Conservation (phyloP, 2,797 vertebrate species). For the Momotus momota region DNA sequence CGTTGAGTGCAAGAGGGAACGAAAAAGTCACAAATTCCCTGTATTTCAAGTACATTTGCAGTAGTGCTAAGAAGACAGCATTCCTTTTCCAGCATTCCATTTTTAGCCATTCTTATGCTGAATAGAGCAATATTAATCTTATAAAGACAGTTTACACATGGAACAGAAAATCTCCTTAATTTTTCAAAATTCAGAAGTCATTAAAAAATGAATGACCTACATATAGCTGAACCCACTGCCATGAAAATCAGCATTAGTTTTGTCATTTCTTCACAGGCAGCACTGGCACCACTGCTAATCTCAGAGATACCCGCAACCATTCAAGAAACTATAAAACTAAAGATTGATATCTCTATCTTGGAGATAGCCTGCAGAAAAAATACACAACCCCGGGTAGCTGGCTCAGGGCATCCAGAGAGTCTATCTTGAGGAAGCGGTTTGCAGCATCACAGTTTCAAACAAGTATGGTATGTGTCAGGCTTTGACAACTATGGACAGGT, state of each 20-base stretch:
- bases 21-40: not conserved
- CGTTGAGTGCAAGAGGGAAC: not conserved
- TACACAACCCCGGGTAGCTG: not conserved
- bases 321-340: not conserved
- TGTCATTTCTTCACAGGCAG: not conserved
- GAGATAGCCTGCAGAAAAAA: not conserved
- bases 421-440: not conserved
- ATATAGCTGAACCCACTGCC: not conserved
- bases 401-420: not conserved
- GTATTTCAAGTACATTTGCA: not conserved
- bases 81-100: not conserved
- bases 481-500: not conserved
- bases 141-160: not conserved
- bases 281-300: not conserved
- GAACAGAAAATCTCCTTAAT: not conserved
- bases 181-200: not conserved
- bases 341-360: not conserved
- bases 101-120: not conserved
- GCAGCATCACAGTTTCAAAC: not conserved
- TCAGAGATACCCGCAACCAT: not conserved
- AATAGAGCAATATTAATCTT: not conserved
- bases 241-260: not conserved
- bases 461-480: not conserved
- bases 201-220: not conserved
- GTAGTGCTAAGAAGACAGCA: not conserved